Base-by-base conservation (phyloP, 2,113 vertebrate genomes). In the Catagonus wagneri region DNA sequence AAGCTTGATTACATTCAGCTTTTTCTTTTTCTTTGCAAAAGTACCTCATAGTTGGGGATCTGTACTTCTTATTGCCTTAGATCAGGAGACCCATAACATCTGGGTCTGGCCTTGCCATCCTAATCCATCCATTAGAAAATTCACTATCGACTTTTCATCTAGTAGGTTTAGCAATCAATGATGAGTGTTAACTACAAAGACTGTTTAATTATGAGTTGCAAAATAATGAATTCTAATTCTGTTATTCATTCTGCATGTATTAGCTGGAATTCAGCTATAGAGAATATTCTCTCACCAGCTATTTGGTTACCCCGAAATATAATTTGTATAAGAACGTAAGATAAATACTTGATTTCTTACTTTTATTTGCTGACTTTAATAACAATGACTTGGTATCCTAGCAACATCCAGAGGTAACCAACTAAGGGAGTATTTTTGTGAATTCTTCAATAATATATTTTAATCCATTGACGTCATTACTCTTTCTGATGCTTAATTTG, bases 301-400 rank as follows among this genome's bases (percentile, higher is more conserved):
- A 61, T 60, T 93, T 79, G 23, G 22, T n/a, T 75, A 71, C 60
- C 17, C 39, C 71, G 54, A 95, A 69, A 58, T 32, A 75, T 34
- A 76, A 69, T 93, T 86, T 63, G 14, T 93, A 63, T 7, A 87
- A 63, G 15, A 83, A 88, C 3, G 5, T 13, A 85, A 76, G 6
- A 87, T 50, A 81, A 66, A 44, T 81, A 50, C 34, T 83, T 74
- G 58, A 90, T 23, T 60, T 54, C 74, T 84, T 90, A 90, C 25
- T 29, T 86, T 54, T 68, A 60, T 84, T 94, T 74, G 19, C 66
- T 13, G n/a, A 29, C 14, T 84, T 83, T 83, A 60, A 52, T 27
- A 94, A 79, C 23, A 95, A 71, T 79, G 58, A 74, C 10, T 44
- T 84, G 78, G 63, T 93, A 66, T 88, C 87, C 17, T 72, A 83